Percentiles rank a stretch among this genome's conserved stretches.
These are phyloP conservation scores for Cinclus mexicanus DNA, from an alignment of 2,113 vertebrate genomes.

Conservation along the genomic window DNA sequence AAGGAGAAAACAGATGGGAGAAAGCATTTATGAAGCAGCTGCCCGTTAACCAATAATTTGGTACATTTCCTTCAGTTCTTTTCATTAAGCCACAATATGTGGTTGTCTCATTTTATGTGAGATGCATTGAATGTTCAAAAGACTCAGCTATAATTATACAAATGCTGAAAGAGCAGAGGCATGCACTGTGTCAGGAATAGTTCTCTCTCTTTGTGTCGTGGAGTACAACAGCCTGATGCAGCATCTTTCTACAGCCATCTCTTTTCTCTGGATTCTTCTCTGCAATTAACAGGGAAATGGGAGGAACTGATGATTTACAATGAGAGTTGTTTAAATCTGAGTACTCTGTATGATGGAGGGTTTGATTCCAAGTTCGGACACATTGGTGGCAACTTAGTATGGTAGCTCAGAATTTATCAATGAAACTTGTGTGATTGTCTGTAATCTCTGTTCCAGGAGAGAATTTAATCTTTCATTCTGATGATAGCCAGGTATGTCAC, in stretches of 20 bases:
- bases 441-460: not conserved
- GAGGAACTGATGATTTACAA: not conserved
- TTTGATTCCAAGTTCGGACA: not conserved
- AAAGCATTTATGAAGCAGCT: conserved; percentile 53
- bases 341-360: not conserved
- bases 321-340: not conserved
- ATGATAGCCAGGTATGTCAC: not conserved
- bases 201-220: not conserved
- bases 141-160: conserved; percentile 18
- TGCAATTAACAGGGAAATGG: not conserved
- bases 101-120: conserved; percentile 40
- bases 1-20: conserved; percentile 32
- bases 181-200: not conserved
- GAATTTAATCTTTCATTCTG: not conserved
- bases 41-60: conserved; percentile 21
- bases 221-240: not conserved
- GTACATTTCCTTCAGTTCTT: conserved; percentile 52
- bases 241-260: not conserved
- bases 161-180: conserved; percentile 14
- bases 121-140: conserved; percentile 38
- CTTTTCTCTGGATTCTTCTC: not conserved
- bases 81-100: conserved; percentile 58
- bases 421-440: not conserved
- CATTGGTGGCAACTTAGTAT: not conserved
- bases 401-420: not conserved